Conservation (phyloP, 2,797 vertebrate species). For the Acanthurus lineatus region DNA sequence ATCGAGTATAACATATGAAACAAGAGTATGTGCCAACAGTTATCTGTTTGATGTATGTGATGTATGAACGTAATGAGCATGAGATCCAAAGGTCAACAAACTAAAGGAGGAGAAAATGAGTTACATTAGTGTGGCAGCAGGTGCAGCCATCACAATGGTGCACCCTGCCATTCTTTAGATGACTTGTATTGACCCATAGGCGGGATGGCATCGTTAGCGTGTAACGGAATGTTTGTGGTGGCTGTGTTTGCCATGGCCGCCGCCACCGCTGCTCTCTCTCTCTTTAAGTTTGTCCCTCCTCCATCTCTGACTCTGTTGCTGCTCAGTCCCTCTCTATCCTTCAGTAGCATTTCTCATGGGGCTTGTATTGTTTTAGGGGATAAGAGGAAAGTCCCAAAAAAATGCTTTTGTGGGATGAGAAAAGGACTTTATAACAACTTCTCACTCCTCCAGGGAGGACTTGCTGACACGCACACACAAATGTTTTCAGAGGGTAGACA, state of each 20-base stretch:
- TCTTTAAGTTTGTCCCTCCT: constrained; percentile 11
- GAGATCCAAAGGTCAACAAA: too few species aligned
- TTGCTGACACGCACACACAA: constrained; percentile 1
- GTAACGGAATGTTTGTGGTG: background rate
- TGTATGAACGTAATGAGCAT: too few species aligned
- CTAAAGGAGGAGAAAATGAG: background rate
- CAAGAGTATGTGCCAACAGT: background rate
- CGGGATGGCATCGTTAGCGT: background rate
- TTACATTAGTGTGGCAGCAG: background rate
- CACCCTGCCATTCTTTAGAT: too few species aligned
- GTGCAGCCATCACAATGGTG: too few species aligned
- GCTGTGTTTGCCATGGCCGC: background rate
- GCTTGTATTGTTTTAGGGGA: constrained; percentile 46
- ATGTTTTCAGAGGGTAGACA: constrained; percentile 15
- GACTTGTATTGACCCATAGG: too few species aligned
- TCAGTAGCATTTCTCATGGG: constrained; percentile 30
- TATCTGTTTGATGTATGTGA: too few species aligned
- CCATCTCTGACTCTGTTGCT: constrained; percentile 22
- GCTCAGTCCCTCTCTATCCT: constrained; percentile 7
- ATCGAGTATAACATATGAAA: background rate
- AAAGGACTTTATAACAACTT: constrained; percentile 43
- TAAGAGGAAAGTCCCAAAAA: constrained; percentile 20
- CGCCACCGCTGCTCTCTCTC: background rate
- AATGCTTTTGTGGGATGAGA: constrained; percentile 30
- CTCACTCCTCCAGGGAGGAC: constrained; percentile 20